These are phyloP conservation scores for Galeopsomyia nigrocyanea DNA, from an alignment of 2,888 invertebrate species.

Conservation along the genomic window DNA sequence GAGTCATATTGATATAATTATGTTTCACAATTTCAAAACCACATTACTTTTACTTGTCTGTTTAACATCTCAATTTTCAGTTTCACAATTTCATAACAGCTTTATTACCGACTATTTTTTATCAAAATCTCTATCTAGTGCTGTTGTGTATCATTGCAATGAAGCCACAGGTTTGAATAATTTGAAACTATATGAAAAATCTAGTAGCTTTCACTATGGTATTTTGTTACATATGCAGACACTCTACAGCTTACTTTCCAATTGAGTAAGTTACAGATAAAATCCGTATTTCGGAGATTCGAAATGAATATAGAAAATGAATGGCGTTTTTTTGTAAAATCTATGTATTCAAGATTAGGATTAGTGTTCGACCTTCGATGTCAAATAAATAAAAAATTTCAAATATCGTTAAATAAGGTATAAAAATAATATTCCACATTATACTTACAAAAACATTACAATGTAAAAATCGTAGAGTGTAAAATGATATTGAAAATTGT, in stretches of 20 bases:
- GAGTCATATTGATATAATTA: too few relatives aligned
- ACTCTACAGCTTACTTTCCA: neutral
- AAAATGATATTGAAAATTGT: neutral
- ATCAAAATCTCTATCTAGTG: too few relatives aligned
- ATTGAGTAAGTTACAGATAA: constrained; percentile 1
- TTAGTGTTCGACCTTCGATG: neutral
- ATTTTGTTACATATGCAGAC: neutral
- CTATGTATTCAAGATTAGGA: neutral
- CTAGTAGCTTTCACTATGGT: too few relatives aligned
- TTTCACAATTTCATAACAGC: too few relatives aligned
- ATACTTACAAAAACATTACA: neutral
- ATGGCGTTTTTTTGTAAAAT: neutral
- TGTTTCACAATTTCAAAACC: too few relatives aligned
- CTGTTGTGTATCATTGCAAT: too few relatives aligned
- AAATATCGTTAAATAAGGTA: neutral
- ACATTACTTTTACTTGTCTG: too few relatives aligned
- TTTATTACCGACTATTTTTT: neutral
- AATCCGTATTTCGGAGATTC: constrained; percentile 1
- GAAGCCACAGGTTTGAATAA: too few relatives aligned
- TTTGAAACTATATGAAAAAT: too few relatives aligned
- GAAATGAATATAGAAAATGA: neutral
- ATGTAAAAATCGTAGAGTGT: neutral
- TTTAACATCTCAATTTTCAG: too few relatives aligned
- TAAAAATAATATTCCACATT: neutral
- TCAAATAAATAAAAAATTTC: neutral